Conservation (phyloP, 2,113 vertebrate genomes). For the Dinomys branickii region DNA sequence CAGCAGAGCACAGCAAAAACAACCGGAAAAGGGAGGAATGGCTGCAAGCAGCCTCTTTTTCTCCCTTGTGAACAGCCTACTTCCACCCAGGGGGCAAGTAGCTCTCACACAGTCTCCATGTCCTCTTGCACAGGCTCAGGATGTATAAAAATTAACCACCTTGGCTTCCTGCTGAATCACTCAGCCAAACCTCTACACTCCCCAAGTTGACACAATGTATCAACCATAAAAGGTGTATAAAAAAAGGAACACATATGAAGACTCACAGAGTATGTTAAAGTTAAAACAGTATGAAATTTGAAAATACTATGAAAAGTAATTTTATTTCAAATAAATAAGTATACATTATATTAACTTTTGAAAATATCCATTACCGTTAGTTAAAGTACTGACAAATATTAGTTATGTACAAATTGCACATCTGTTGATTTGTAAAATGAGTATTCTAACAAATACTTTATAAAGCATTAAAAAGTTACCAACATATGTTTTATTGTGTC, state of each 20-base stretch:
- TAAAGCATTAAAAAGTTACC: conserved; percentile 52
- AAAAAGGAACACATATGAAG: conserved; percentile 44
- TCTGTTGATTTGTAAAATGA: conserved; percentile 77
- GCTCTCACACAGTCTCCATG: no score
- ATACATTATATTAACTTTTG: conserved; percentile 73
- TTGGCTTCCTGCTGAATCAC: no score
- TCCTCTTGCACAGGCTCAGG: no score
- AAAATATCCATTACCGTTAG: conserved; percentile 48
- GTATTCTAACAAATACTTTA: conserved; percentile 78
- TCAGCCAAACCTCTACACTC: no score
- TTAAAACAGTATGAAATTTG: conserved; percentile 62
- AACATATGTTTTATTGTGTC: conserved; percentile 57
- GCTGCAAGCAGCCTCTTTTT: no score
- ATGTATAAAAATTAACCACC: no score
- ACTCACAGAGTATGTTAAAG: conserved; percentile 30
- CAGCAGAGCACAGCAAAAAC: no score
- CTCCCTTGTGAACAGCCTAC: no score
- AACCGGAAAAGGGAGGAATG: no score
- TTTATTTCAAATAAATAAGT: conserved; percentile 78
- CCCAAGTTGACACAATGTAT: no score
- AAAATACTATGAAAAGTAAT: conserved; percentile 71
- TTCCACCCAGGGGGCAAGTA: no score
- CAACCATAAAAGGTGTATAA: no score
- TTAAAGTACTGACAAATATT: conserved; percentile 65
- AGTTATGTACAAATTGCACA: conserved; percentile 65